These are phyloP conservation scores for Elysia chlorotica DNA, from an alignment of 1,140 invertebrate genomes.

Conservation along the genomic window DNA sequence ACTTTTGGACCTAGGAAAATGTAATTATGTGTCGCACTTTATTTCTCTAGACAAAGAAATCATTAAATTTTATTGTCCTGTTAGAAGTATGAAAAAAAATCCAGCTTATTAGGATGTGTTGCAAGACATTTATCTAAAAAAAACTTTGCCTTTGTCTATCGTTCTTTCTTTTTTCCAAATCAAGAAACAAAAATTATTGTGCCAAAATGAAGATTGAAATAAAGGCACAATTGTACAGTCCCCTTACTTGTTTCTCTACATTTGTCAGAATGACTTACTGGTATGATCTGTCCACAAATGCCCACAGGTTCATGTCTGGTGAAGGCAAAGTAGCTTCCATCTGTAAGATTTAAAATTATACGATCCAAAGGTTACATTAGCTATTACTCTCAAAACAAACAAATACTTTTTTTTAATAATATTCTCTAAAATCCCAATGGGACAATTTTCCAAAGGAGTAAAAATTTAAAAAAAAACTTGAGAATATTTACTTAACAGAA, in stretches of 20 bases:
- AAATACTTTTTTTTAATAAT: background rate
- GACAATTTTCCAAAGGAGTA: no score
- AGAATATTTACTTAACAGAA: no score
- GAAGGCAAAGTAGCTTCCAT: constrained; percentile 52
- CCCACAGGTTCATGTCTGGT: constrained; percentile 59
- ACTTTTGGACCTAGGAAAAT: no score
- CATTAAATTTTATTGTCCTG: no score
- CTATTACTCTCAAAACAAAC: background rate
- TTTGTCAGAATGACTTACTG: constrained; percentile 62
- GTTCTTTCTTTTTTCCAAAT: background rate
- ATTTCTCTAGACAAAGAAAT: no score
- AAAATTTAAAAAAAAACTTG: no score
- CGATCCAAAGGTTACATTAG: background rate
- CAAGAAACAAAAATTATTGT: background rate
- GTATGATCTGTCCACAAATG: constrained; percentile 57
- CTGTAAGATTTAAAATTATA: constrained; percentile 32
- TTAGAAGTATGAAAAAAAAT: no score
- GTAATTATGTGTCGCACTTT: no score
- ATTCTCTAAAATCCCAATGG: no score
- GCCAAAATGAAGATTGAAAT: background rate
- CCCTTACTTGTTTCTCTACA: constrained; percentile 67
- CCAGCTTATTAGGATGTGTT: no score
- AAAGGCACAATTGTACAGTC: background rate
- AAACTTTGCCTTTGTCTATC: background rate
- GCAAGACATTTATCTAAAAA: no score